Base-by-base conservation (phyloP, 2,113 vertebrate species). In the Rhinopomastus cyanomelas region DNA sequence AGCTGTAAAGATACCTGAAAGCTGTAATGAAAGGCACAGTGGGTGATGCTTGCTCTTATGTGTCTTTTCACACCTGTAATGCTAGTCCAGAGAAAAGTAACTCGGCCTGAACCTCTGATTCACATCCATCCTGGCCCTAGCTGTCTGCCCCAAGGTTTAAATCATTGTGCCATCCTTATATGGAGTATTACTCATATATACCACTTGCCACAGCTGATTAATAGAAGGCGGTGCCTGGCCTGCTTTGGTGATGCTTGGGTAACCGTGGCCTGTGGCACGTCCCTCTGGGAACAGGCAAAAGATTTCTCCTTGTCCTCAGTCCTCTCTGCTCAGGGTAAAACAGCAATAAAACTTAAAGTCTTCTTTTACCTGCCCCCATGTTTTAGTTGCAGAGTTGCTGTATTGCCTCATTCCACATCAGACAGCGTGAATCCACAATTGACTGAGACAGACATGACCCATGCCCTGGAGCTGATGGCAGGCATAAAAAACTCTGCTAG, bases 261-360 rank as follows among this genome's bases (percentile, higher is more conserved):
- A 19, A 26, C 22, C 0, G 0, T 34, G 12, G 44, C 22, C 16
- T 15, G 1, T 56, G 52, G 27, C 53, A 60, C 2, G 1, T 48
- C 75, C 42, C 53, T 76, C 22, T 25, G 25, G 36, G 80, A 81
- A 59, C 0, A 1, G 48, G 44, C 49, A 49, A 14, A 44, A 72
- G 46, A 29, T 25, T 15, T 68, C 13, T 2, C 52, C 71, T 53
- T 62, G 30, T 42, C 67, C 27, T 10, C 32, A 15, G 6, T 59
- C 48, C 19, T 66, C 23, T 44, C 39, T 61, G 39, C n/a, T n/a
- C n/a, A n/a, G n/a, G n/a, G n/a, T n/a, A 21, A 87, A 85, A 51
- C 3, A 3, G 22, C 3, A 2, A 0, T 32, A 30, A 53, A 49
- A 51, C 32, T 29, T 44, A 17, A 23, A 46, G n/a, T 42, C 8